A percentile compares a stretch with the other conserved stretches of the same genome.
Evolutionary conservation across 2,113 vertebrate genomes (phyloP).

Genomic region (Motacilla alba): DNA sequence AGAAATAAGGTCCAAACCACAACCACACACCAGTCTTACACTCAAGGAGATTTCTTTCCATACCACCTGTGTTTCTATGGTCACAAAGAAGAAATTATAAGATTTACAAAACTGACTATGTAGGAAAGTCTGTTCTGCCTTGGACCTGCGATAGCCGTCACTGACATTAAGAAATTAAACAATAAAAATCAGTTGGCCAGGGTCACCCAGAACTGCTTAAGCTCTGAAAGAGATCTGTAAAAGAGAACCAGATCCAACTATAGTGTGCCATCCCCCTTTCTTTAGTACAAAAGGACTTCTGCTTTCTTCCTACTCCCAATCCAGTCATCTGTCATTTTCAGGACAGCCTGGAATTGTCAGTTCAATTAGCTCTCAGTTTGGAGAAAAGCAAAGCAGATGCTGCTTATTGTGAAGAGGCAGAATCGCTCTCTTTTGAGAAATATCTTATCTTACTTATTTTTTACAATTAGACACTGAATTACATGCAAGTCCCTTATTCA

Average conservation of each 20-base stretch:
- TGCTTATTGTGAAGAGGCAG: background rate
- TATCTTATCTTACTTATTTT: background rate
- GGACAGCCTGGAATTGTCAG: conserved; percentile 34
- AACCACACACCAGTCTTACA: background rate
- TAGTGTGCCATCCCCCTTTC: background rate
- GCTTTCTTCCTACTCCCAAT: conserved; percentile 32
- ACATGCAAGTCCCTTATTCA: background rate
- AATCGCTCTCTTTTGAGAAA: conserved; percentile 15
- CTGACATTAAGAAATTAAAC: background rate
- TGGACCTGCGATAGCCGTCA: background rate
- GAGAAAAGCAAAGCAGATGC: conserved; percentile 48
- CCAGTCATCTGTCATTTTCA: conserved; percentile 47
- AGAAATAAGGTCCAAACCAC: background rate
- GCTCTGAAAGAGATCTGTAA: background rate
- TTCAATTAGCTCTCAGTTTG: conserved; percentile 32
- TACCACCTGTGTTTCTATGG: conserved; percentile 39
- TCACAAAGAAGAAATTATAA: conserved; percentile 44
- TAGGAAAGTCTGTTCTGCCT: background rate
- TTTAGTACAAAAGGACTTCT: conserved; percentile 37
- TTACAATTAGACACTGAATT: background rate
- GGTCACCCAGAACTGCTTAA: background rate
- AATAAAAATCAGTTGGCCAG: background rate
- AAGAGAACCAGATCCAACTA: background rate
- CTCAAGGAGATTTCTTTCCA: background rate
- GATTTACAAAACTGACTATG: background rate